Conservation (phyloP, 2,888 invertebrate species). For the Blomia tropicalis region DNA sequence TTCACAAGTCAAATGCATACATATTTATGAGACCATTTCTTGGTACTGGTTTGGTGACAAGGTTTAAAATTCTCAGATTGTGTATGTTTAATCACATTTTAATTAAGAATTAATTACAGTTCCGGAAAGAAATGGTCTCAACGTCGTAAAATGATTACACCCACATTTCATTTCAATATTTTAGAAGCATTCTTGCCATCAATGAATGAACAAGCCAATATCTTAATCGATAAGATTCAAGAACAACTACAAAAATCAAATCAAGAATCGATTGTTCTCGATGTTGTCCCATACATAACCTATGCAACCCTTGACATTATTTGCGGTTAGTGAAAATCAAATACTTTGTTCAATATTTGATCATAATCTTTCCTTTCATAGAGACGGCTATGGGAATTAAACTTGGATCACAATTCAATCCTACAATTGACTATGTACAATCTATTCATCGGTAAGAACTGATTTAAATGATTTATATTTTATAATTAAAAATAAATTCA, state of each 20-base stretch:
- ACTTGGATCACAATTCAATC: neutral
- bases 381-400: slow-evolving; percentile 16
- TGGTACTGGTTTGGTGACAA: neutral
- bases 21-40: neutral
- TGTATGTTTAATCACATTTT: neutral
- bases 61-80: neutral
- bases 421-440: neutral
- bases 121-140: slow-evolving; percentile 19
- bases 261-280: slow-evolving; percentile 15
- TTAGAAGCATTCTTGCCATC: slow-evolving; percentile 21
- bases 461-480: neutral
- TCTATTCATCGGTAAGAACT: neutral
- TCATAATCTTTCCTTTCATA: neutral
- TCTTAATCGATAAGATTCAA: neutral
- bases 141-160: slow-evolving; percentile 21
- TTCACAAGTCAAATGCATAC: neutral
- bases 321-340: slow-evolving; percentile 14
- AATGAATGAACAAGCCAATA: slow-evolving; percentile 20
- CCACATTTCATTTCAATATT: slow-evolving; percentile 24
- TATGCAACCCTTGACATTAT: slow-evolving; percentile 31
- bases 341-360: too few species aligned
- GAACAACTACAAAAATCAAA: neutral
- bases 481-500: slow-evolving; percentile 27
- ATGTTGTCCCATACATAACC: slow-evolving; percentile 30
- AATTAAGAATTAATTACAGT: neutral